Base-by-base conservation (phyloP, 2,113 vertebrate species). In the Pithys albifrons region DNA sequence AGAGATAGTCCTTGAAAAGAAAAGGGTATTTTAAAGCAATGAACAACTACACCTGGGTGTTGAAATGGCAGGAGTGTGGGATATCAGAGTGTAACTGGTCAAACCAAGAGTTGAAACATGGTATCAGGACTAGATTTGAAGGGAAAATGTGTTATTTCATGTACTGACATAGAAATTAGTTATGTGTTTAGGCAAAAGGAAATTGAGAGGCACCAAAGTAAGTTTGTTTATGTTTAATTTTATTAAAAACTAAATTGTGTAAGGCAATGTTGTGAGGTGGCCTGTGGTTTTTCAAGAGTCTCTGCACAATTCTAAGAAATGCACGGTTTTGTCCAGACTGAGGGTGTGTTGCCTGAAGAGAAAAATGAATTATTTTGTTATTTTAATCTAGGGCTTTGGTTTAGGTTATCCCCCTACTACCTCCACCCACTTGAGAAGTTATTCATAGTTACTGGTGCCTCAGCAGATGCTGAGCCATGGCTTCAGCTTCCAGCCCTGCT, bases 361-460 rank as follows among this genome's bases (percentile, higher is more conserved):
- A 70, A 78, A 69, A 79, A 43, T 39, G 6, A 73, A 24, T n/a
- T 25, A 1, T 39, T 54, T 33, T 51, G 59, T 67, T 52, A 4
- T 52, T 79, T 59, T 35, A 52, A 8, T 28, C 15, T 67, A 33
- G 62, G 23, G 23, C 39, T 92, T 86, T 15, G 24, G 8, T n/a
- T 80, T 91, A 37, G 6, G 9, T 71, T 62, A 15, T 45, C 1
- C 12, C 11, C 24, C 10, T 0, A 0, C 6, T 10, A 27, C 8
- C 6, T 79, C 20, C 25, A 24, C 28, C 35, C 5, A 31, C 3
- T 4, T 31, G 33, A 31, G 48, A 67, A 45, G 48, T 23, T 45
- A 35, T 6, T 82, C 6, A 4, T 20, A 14, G 64, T 83, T 27
- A 1, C 14, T 28, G 55, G 49, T 77, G 49, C 48, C 64, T 85